Evolutionary conservation across 2,797 vertebrate genomes (phyloP).

Genomic region (Momotus momota): DNA sequence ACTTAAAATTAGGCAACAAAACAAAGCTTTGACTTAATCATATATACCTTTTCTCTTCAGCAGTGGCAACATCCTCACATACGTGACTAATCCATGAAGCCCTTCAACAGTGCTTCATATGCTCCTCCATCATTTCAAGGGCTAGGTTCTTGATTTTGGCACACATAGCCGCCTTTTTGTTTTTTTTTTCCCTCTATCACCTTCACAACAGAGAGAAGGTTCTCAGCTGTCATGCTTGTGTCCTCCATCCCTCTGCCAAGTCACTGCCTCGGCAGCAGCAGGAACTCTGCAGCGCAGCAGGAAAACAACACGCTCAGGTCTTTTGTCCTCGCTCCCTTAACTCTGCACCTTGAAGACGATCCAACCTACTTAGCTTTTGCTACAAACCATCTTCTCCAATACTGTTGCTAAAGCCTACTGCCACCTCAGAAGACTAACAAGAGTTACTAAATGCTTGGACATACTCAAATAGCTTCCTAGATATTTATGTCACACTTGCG

Average conservation of each 20-base stretch:
- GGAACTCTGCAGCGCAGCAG: neutral
- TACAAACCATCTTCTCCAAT: neutral
- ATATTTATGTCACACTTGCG: neutral
- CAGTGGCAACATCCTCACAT: neutral
- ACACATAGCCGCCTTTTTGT: neutral
- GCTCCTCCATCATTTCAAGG: neutral
- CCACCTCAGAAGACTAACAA: neutral
- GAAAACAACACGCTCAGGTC: neutral
- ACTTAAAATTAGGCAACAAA: neutral
- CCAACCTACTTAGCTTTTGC: neutral
- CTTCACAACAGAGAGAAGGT: neutral
- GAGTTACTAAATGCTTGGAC: neutral
- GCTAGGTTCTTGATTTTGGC: neutral
- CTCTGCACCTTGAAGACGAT: neutral
- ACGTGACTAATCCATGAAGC: neutral
- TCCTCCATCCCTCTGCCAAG: neutral
- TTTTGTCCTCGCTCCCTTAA: neutral
- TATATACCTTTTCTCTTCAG: neutral
- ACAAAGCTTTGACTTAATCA: neutral
- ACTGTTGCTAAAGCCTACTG: neutral
- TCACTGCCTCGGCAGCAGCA: neutral
- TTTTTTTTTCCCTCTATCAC: neutral
- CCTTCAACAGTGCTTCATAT: neutral
- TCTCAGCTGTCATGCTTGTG: neutral
- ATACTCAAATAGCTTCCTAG: neutral